Conservation (phyloP, 2,797 vertebrate species). For the Liasis olivaceus region DNA sequence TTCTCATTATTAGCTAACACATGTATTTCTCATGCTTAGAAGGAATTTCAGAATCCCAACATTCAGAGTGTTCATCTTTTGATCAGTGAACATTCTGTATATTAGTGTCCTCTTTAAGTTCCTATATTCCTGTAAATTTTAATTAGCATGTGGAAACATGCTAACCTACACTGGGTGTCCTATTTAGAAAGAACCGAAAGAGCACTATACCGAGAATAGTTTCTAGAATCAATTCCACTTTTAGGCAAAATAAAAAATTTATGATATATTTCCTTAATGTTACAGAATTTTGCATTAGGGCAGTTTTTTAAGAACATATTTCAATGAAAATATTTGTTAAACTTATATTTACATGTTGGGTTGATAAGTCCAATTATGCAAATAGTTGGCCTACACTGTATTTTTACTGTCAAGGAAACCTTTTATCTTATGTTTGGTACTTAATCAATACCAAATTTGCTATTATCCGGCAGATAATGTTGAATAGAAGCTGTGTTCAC, state of each 20-base stretch:
- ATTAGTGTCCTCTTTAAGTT: slow-evolving; percentile 50
- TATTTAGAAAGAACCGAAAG: slow-evolving; percentile 32
- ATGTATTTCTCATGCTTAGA: slow-evolving; percentile 45
- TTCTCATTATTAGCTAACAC: background rate
- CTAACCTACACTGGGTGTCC: slow-evolving; percentile 40
- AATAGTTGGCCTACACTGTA: background rate
- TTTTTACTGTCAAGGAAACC: slow-evolving; percentile 11
- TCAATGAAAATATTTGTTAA: background rate
- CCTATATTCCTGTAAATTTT: slow-evolving; percentile 59
- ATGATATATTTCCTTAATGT: background rate
- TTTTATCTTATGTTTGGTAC: slow-evolving; percentile 23
- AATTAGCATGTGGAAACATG: slow-evolving; percentile 40
- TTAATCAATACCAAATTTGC: slow-evolving; percentile 37
- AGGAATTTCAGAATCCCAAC: slow-evolving; percentile 47
- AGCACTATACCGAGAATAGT: background rate
- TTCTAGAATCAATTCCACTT: background rate
- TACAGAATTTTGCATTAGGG: background rate
- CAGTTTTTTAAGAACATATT: background rate
- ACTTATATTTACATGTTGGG: background rate
- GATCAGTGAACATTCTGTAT: slow-evolving; percentile 52
- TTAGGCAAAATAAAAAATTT: rapidly evolving
- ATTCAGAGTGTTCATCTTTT: slow-evolving; percentile 25
- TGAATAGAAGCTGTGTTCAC: slow-evolving; percentile 14
- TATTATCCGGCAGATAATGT: slow-evolving; percentile 12
- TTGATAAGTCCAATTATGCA: background rate